Conservation (phyloP, 2,797 vertebrate species). For the Podarcis siculus region DNA sequence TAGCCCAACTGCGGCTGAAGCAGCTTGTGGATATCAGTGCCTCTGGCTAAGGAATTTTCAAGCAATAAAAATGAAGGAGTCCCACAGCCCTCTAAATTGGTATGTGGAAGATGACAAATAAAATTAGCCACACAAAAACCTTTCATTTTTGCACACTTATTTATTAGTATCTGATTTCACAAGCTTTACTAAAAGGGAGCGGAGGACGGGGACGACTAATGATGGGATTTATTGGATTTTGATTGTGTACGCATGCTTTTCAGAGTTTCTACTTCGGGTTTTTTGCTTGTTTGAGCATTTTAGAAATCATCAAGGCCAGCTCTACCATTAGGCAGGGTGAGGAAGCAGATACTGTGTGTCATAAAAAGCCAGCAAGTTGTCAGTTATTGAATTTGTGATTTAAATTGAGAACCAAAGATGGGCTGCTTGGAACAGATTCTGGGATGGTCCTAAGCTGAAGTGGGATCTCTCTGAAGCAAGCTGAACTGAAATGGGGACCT, state of each 20-base stretch:
- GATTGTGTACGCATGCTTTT: too few relatives aligned
- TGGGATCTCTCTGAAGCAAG: too few relatives aligned
- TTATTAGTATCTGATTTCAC: background rate
- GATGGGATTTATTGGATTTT: background rate
- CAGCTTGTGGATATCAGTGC: conserved; percentile 68
- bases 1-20: conserved; percentile 66
- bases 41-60: conserved; percentile 59
- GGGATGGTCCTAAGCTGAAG: too few relatives aligned
- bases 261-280: background rate
- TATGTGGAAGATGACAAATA: background rate
- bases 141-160: background rate
- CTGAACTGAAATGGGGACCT: too few relatives aligned
- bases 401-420: too few relatives aligned
- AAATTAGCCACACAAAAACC: background rate
- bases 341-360: background rate
- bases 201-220: too few relatives aligned
- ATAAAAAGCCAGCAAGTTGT: background rate
- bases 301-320: background rate
- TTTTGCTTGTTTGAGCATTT: background rate
- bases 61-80: conserved; percentile 56
- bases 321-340: background rate
- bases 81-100: conserved; percentile 30
- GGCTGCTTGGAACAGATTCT: too few relatives aligned
- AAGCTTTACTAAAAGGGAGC: background rate
- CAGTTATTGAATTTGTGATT: background rate